phyloP scores from a whole-genome alignment of 1,140 invertebrate species.

The Akabosia matsudoensis region DNA sequence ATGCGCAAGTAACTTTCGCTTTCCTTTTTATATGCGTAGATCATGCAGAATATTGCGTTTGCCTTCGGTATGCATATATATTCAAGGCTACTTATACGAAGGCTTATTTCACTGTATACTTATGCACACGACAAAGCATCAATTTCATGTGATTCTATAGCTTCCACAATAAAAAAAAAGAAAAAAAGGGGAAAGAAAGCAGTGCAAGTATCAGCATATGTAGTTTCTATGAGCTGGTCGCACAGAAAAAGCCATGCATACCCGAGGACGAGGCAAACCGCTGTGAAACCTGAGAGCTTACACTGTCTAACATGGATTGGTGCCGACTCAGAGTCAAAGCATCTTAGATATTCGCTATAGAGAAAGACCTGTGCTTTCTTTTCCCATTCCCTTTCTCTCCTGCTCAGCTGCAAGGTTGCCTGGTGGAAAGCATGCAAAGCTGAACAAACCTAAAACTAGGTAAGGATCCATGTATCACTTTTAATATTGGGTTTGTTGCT shows the following conservation, averaged over 20 bases:
- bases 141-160: not conserved
- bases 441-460: not conserved
- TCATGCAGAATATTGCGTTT: too few relatives aligned
- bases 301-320: too few relatives aligned
- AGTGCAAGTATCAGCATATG: too few relatives aligned
- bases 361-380: too few relatives aligned
- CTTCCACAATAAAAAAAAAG: not conserved
- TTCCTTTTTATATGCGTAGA: too few relatives aligned
- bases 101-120: not conserved
- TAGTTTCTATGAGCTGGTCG: too few relatives aligned
- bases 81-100: too few relatives aligned
- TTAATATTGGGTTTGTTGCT: not conserved
- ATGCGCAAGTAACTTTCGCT: too few relatives aligned
- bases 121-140: not conserved
- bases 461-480: not conserved
- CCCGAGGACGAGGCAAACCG: not conserved
- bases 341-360: too few relatives aligned
- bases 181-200: not conserved
- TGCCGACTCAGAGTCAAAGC: too few relatives aligned
- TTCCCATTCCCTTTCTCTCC: not conserved
- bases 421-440: not conserved
- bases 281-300: too few relatives aligned
- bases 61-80: too few relatives aligned
- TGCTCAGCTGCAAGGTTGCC: constrained; percentile 21
- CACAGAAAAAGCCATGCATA: not conserved